Percentiles rank a stretch among this genome's conserved stretches.
Conservation (phyloP, 2,888 invertebrate species). For the Thera britannica region DNA sequence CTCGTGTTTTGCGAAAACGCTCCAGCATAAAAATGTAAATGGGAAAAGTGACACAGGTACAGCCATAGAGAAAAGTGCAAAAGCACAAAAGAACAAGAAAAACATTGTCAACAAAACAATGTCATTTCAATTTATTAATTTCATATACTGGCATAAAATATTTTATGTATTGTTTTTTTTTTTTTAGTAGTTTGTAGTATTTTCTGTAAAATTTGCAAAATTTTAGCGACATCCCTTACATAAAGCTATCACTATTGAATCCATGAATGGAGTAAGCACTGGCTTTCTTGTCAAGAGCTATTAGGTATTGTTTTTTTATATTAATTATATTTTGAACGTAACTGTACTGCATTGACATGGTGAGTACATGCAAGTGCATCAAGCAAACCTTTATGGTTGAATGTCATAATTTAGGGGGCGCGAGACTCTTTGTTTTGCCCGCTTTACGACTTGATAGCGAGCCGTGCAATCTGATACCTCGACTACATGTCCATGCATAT, state of each 20-base stretch:
- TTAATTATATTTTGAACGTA: background rate
- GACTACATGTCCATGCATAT: conserved; percentile 24
- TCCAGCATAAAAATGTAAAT: conserved; percentile 42
- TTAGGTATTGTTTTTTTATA: too few relatives aligned
- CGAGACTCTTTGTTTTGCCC: conserved; percentile 68
- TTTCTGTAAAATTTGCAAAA: too few relatives aligned
- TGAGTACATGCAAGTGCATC: conserved; percentile 54
- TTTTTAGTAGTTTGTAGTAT: too few relatives aligned
- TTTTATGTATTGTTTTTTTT: too few relatives aligned
- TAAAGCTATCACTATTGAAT: too few relatives aligned
- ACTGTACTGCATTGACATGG: conserved; percentile 15
- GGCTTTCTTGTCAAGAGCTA: too few relatives aligned
- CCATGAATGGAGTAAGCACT: too few relatives aligned
- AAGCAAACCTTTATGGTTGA: conserved; percentile 52
- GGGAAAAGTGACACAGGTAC: conserved; percentile 33
- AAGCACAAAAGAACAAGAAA: background rate
- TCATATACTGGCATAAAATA: too few relatives aligned
- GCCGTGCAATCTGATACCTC: conserved; percentile 44
- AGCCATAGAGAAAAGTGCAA: conserved; percentile 4
- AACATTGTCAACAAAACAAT: too few relatives aligned
- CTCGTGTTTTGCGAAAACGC: conserved; percentile 32
- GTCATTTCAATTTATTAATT: too few relatives aligned
- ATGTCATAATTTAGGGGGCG: conserved; percentile 65
- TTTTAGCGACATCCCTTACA: too few relatives aligned
- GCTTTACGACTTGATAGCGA: conserved; percentile 57